Evolutionary conservation across 2,888 invertebrate species (phyloP).

Genomic region (Megalurothrips usitatus): DNA sequence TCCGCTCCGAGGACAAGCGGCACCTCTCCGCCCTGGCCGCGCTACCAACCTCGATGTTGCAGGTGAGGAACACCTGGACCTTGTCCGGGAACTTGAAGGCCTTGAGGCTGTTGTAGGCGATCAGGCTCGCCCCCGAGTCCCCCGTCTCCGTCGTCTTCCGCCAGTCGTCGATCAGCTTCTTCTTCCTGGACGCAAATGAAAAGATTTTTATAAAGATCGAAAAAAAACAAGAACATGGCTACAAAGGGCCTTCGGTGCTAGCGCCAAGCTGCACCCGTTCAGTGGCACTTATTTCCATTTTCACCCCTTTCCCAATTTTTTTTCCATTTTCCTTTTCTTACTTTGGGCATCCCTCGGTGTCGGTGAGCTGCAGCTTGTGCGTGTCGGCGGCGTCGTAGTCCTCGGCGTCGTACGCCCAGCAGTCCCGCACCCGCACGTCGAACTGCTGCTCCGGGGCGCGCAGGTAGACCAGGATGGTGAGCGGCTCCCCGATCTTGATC

Average conservation of each 20-base stretch:
- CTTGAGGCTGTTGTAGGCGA: slow-evolving; percentile 63
- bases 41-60: slow-evolving; percentile 62
- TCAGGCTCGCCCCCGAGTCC: slow-evolving; percentile 57
- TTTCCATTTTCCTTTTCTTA: too few relatives aligned
- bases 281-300: too few relatives aligned
- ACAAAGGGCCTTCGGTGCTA: too few relatives aligned
- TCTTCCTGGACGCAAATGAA: too few relatives aligned
- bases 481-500: slow-evolving; percentile 64
- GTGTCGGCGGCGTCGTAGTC: slow-evolving; percentile 56
- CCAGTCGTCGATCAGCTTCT: slow-evolving; percentile 62
- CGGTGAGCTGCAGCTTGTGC: slow-evolving; percentile 60
- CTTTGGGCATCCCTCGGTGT: slow-evolving; percentile 63
- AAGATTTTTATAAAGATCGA: too few relatives aligned
- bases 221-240: too few relatives aligned
- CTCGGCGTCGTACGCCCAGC: slow-evolving; percentile 66
- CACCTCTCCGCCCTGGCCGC: neutral
- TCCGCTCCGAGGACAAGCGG: neutral
- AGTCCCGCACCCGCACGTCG: slow-evolving; percentile 65
- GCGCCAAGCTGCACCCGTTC: too few relatives aligned
- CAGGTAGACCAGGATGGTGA: slow-evolving; percentile 65
- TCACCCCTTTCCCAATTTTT: too few relatives aligned
- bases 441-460: slow-evolving; percentile 60
- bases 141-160: slow-evolving; percentile 56
- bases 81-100: slow-evolving; percentile 72
- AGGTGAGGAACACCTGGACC: slow-evolving; percentile 66